phyloP scores from a whole-genome alignment of 2,888 invertebrate genomes.

The Myopa tessellatipennis region DNA sequence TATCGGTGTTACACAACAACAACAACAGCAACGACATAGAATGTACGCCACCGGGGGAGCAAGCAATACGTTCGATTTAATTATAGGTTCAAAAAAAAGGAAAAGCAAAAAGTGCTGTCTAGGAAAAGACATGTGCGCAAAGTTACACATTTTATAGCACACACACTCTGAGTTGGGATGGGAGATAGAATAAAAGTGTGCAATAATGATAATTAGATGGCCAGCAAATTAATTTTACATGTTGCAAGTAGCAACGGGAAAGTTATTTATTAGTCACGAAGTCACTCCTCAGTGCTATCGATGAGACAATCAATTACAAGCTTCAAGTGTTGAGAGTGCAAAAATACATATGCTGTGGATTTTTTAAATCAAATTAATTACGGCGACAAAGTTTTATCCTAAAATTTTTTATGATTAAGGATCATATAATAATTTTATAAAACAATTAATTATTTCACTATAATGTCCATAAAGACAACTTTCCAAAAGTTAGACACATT shows the following conservation, averaged over 20 bases:
- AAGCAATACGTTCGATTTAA: slow-evolving; percentile 36
- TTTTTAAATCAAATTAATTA: no score
- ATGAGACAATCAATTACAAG: no score
- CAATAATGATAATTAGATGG: slow-evolving; percentile 11
- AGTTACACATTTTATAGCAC: slow-evolving; percentile 20
- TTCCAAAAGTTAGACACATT: no score
- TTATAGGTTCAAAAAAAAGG: slow-evolving; percentile 25
- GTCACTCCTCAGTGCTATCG: not conserved
- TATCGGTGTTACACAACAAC: not conserved
- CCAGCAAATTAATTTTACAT: slow-evolving; percentile 5
- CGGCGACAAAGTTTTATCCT: no score
- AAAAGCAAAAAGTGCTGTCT: not conserved
- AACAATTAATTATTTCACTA: no score
- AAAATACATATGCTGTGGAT: no score
- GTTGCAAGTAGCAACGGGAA: not conserved
- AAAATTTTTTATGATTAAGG: no score
- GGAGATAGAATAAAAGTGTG: slow-evolving; percentile 1
- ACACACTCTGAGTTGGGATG: not conserved
- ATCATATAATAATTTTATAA: no score
- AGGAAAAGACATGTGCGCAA: slow-evolving; percentile 27
- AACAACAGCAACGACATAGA: slow-evolving; percentile 4
- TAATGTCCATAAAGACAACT: no score
- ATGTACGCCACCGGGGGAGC: slow-evolving; percentile 32
- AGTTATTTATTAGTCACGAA: not conserved
- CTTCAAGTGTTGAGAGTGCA: no score